A percentile compares a stretch with the other conserved stretches of the same genome.
Conservation (phyloP, 2,888 invertebrate genomes). For the Amorpha juglandis region DNA sequence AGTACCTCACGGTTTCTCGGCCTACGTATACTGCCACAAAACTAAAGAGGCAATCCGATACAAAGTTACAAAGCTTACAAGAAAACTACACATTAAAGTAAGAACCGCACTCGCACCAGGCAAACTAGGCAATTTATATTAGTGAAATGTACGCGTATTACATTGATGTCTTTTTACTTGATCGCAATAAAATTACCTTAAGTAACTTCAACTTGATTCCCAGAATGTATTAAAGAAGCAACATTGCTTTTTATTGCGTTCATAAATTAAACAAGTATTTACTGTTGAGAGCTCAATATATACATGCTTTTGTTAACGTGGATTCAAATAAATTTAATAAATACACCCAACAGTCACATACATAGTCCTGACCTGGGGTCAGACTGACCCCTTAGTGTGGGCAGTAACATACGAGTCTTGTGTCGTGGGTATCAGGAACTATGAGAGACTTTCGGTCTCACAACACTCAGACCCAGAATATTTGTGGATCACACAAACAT, state of each 20-base stretch:
- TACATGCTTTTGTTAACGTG: background rate
- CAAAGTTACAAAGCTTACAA: background rate
- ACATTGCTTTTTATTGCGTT: slow-evolving; percentile 6
- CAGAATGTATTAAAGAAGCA: slow-evolving; percentile 12
- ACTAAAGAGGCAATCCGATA: background rate
- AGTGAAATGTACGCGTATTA: background rate
- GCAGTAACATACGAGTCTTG: too few relatives aligned
- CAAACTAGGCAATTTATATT: slow-evolving; percentile 8
- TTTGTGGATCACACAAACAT: too few relatives aligned
- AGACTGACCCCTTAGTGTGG: too few relatives aligned
- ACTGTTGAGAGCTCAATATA: background rate
- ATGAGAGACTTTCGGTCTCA: too few relatives aligned
- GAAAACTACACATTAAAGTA: background rate
- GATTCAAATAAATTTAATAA: background rate
- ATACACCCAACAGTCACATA: too few relatives aligned
- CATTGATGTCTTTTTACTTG: slow-evolving; percentile 15
- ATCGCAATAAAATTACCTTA: slow-evolving; percentile 20
- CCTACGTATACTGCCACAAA: too few relatives aligned
- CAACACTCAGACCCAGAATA: too few relatives aligned
- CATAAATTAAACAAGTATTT: slow-evolving; percentile 1
- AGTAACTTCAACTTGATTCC: slow-evolving; percentile 6
- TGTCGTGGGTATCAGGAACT: too few relatives aligned
- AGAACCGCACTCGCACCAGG: background rate
- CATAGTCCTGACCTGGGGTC: too few relatives aligned
- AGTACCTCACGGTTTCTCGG: too few relatives aligned